Percentiles rank a stretch among this genome's conserved stretches.
Conservation (phyloP, 2,113 vertebrate species). For the Muntiacus reevesi region DNA sequence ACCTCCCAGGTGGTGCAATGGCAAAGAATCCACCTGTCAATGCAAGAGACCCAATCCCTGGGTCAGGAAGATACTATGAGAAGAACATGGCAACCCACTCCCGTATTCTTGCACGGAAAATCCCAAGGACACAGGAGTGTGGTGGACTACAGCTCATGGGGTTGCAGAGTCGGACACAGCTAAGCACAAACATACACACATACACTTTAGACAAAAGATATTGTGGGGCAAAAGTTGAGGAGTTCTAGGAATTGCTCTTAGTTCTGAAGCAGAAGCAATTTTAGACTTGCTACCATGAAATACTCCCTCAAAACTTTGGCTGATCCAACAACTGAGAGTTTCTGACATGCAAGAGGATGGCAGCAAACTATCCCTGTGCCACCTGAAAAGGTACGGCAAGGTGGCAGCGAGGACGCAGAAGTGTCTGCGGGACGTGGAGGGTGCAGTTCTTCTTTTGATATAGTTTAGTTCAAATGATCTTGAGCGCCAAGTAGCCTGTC, state of each 20-base stretch:
- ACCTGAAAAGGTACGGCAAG: background rate
- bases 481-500: background rate
- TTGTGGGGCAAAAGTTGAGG: background rate
- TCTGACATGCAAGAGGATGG: background rate
- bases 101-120: background rate
- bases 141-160: background rate
- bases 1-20: background rate
- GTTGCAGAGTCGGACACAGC: background rate
- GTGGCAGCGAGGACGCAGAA: accelerated
- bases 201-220: background rate
- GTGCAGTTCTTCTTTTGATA: background rate
- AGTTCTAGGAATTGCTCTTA: background rate
- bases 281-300: background rate
- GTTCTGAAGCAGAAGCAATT: background rate
- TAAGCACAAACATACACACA: background rate
- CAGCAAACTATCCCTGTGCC: too few relatives aligned
- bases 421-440: background rate
- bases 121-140: background rate
- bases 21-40: background rate
- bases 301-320: background rate
- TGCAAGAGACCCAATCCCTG: background rate
- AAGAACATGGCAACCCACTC: background rate
- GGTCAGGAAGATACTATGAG: background rate
- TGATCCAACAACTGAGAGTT: background rate
- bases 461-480: background rate